Conservation (phyloP, 2,797 vertebrate genomes). For the Netta rufina region DNA sequence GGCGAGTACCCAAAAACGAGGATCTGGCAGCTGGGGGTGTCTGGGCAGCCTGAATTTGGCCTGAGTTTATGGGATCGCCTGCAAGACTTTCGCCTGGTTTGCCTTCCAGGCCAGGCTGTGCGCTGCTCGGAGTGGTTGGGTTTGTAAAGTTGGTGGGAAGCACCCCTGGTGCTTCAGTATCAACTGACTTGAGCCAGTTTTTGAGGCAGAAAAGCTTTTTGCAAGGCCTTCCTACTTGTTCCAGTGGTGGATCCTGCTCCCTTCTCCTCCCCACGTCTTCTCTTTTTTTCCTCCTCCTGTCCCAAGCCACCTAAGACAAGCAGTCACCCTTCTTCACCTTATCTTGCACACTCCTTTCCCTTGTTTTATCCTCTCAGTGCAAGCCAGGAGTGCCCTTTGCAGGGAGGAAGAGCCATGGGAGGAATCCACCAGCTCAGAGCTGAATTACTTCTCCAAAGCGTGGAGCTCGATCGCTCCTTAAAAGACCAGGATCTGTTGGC, state of each 20-base stretch:
- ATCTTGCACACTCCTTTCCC: background rate
- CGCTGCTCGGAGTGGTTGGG: background rate
- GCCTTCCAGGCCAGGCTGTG: rapidly evolving
- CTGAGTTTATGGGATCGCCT: background rate
- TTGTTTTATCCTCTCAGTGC: rapidly evolving
- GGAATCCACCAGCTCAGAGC: background rate
- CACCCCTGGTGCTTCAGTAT: background rate
- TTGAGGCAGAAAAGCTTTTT: rapidly evolving
- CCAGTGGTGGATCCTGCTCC: rapidly evolving
- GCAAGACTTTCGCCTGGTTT: background rate
- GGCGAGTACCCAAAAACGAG: background rate
- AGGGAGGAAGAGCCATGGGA: rapidly evolving
- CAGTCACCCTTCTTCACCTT: background rate
- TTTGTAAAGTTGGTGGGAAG: rapidly evolving
- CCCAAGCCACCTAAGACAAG: background rate
- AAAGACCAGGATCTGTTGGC: background rate
- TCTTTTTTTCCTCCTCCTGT: background rate
- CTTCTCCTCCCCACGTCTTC: background rate
- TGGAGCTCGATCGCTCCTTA: background rate
- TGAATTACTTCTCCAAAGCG: background rate
- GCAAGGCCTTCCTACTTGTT: background rate
- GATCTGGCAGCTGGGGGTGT: background rate
- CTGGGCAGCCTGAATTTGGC: background rate
- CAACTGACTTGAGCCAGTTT: background rate
- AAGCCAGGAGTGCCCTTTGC: rapidly evolving